Percentiles rank a stretch among this genome's conserved stretches.
Conservation (phyloP, 2,888 invertebrate species). For the Luperina testacea region DNA sequence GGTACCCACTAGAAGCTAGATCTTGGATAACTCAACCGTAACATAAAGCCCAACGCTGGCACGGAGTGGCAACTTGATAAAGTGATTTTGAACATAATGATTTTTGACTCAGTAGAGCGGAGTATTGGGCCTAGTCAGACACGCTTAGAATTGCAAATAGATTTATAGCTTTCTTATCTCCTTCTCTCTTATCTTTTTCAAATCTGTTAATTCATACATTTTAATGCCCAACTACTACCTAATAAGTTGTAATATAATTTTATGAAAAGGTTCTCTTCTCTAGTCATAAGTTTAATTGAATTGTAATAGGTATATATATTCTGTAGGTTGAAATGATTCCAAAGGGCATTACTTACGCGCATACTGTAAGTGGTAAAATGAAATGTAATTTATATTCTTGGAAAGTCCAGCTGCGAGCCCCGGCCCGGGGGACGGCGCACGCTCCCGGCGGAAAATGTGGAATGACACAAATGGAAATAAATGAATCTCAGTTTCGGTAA, state of each 20-base stretch:
- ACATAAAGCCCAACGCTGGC: slow-evolving; percentile 12
- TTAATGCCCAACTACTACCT: background rate
- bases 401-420: slow-evolving; percentile 65
- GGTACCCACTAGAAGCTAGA: background rate
- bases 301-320: slow-evolving; percentile 29
- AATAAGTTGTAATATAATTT: background rate
- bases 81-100: slow-evolving; percentile 29
- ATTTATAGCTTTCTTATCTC: background rate
- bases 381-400: slow-evolving; percentile 74
- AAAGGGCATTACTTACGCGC: slow-evolving; percentile 57
- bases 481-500: slow-evolving; percentile 71
- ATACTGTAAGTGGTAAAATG: slow-evolving; percentile 65
- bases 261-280: slow-evolving; percentile 9
- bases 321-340: slow-evolving; percentile 44
- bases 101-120: slow-evolving; percentile 33
- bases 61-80: slow-evolving; percentile 24
- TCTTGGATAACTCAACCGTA: background rate
- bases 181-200: background rate
- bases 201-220: slow-evolving; percentile 9
- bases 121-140: slow-evolving; percentile 33
- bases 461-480: slow-evolving; percentile 77
- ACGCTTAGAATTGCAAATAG: slow-evolving; percentile 41
- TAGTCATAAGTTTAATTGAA: slow-evolving; percentile 8
- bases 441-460: slow-evolving; percentile 67
- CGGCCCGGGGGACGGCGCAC: slow-evolving; percentile 42